Evolutionary conservation across 1,140 invertebrate species (phyloP), one percentile per base, ranked within the genome.

Genomic region (Atta colombica): DNA sequence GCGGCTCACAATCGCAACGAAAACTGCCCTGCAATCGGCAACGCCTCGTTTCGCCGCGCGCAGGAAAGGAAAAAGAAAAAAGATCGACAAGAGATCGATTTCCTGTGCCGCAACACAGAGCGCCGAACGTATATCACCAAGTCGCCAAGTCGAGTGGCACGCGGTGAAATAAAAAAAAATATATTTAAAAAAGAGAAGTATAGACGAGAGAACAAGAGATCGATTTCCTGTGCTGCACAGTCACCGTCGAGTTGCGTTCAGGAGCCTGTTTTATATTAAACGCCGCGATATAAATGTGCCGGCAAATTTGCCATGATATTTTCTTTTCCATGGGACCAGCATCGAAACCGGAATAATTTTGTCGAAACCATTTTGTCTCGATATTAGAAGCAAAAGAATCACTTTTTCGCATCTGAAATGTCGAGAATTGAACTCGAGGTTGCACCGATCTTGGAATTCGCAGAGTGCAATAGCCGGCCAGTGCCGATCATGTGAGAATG

Each of bases 221-320:
- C 35, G 68, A 72, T 87, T 89, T 51, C 74, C 89, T 89, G 85
- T 85, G 85, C 35, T 65, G 77, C 74, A 89, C 85, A 85, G 68
- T 60, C 66, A 87, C 60, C 55, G 21, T 58, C 66, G 66, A 77
- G 80, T 84, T 74, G 80, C 80, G 21, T 84, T 74, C 69, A 35
- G 69, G 39, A 61, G 55, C 68, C 25, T 39, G 80, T 75, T 72
- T 82, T 35, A 21, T 82, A 49, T 72, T 45, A 81, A 81, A 81
- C 35, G 21, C 2, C 21, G 77, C 21, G 25, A 61, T 18, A 61
- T 12, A 60, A 60, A 75, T 60, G 35, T 4, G 55, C 31, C n/a
- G n/a, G n/a, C 28, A 28, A 53, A 74, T 74, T 74, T 51, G 25
- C 49, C 28, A n/a, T 53, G 21, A 14, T 45, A 39, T 77, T 58